Evolutionary conservation across 1,140 invertebrate genomes (phyloP).

Genomic region (Lepidotrigona ventralis): DNA sequence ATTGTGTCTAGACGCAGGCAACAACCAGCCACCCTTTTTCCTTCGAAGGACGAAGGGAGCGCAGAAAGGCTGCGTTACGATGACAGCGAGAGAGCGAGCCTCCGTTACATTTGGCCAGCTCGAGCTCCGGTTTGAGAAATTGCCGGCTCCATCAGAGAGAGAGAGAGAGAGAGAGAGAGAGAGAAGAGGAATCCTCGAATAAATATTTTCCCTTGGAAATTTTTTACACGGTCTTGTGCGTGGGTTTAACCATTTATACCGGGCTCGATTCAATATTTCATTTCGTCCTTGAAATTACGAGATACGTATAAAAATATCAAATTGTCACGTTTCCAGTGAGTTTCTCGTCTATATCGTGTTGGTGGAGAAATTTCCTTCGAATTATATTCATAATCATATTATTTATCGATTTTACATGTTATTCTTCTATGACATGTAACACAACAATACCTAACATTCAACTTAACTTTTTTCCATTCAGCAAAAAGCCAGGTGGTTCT

Average conservation of each 20-base stretch:
- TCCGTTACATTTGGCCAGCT: neutral
- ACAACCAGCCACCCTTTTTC: slow-evolving; percentile 47
- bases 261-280: neutral
- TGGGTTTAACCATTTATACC: neutral
- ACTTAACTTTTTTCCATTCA: too few relatives aligned
- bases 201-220: neutral
- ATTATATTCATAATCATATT: too few relatives aligned
- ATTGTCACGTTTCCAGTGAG: neutral
- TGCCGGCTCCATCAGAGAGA: neutral
- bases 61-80: slow-evolving; percentile 15
- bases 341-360: too few relatives aligned
- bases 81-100: slow-evolving; percentile 29
- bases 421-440: too few relatives aligned
- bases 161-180: slow-evolving; percentile 4
- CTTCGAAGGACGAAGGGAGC: slow-evolving; percentile 48
- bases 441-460: too few relatives aligned
- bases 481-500: too few relatives aligned
- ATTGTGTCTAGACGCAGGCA: slow-evolving; percentile 64
- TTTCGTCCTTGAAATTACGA: neutral
- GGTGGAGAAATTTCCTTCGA: too few relatives aligned
- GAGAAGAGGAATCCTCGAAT: neutral
- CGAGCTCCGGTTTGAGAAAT: neutral
- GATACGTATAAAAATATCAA: slow-evolving; percentile 6
- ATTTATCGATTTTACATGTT: too few relatives aligned
- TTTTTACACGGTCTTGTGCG: neutral